Evolutionary conservation across 2,113 vertebrate species (phyloP), one percentile per base, ranked within the genome.

Genomic region (Dasyprocta punctata): DNA sequence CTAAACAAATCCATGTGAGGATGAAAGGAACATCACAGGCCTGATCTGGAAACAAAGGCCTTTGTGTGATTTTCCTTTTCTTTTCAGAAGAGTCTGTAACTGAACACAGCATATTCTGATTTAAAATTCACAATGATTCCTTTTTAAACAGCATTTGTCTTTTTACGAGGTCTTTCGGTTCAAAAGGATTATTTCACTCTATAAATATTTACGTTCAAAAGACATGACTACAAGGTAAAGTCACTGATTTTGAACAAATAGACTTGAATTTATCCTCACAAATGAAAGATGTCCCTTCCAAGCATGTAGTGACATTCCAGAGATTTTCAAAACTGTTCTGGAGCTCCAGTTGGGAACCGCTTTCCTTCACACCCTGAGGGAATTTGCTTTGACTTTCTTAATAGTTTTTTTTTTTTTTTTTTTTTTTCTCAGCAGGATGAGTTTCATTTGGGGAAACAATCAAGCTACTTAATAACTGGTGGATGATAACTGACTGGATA

Each of bases 1-100:
- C 47, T 96, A 95, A 98, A 93, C 36, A 92, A 52, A 89, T 73
- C 54, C 67, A 73, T 69, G 47, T 88, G 94, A 69, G 87, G 60
- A 63, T 71, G 13, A 92, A 97, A 90, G 90, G n/a, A 97, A 86
- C 94, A 77, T 41, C 4, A 0, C 30, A 11, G 41, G 87, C 69
- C 54, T 49, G 33, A 73, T 92, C 92, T 86, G 77, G n/a, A 87
- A 92, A 84, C n/a, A 97, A 96, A 94, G 87, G 9, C 36, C 52
- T 96, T 33, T 82, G 81, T 89, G 30, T n/a, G 92, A 84, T 84
- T 89, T 36, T 52, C 47, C 44, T 85, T 58, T 85, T 54, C 49
- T 61, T 84, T 95, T 95, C 58, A 96, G 69, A 75, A 97, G 61
- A 41, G 81, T 58, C 24, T 84, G 26, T 52, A 91, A 81, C 52